A percentile compares a stretch with the other conserved stretches of the same genome.
phyloP scores from a whole-genome alignment of 2,113 vertebrate genomes.

The Odontophorus gujanensis region DNA sequence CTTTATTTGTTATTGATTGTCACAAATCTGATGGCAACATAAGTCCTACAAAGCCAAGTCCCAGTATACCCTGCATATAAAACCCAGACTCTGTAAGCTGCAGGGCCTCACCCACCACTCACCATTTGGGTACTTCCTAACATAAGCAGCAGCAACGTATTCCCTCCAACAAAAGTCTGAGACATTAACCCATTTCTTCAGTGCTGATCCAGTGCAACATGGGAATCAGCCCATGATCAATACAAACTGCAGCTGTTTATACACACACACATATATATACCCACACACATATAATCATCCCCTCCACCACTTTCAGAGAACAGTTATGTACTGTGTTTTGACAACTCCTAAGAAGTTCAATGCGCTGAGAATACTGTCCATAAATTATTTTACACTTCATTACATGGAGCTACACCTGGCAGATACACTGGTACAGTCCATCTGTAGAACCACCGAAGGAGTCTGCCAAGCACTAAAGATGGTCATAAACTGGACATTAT shows the following conservation, averaged over 20 bases:
- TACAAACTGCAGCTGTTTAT: background rate
- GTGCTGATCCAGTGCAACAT: too few species aligned
- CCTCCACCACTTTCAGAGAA: background rate
- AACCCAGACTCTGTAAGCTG: background rate
- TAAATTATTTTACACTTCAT: background rate
- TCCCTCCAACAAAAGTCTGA: background rate
- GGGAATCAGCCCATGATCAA: background rate
- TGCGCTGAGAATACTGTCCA: background rate
- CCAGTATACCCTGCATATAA: background rate
- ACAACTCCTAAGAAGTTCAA: too few species aligned
- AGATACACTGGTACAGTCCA: background rate
- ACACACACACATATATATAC: background rate
- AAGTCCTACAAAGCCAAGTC: background rate
- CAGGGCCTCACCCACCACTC: fast-evolving
- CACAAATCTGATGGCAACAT: background rate
- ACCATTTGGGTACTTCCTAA: too few species aligned
- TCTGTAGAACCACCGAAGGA: background rate
- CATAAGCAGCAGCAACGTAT: background rate
- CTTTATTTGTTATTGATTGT: background rate
- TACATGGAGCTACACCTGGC: background rate
- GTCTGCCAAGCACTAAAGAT: fast-evolving
- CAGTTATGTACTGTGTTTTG: background rate
- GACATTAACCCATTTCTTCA: background rate
- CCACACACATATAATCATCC: background rate
- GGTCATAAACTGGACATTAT: background rate